Percentiles rank a stretch among this genome's conserved stretches.
phyloP scores from a whole-genome alignment of 2,797 vertebrate species.

The Adelosebastes latens region DNA sequence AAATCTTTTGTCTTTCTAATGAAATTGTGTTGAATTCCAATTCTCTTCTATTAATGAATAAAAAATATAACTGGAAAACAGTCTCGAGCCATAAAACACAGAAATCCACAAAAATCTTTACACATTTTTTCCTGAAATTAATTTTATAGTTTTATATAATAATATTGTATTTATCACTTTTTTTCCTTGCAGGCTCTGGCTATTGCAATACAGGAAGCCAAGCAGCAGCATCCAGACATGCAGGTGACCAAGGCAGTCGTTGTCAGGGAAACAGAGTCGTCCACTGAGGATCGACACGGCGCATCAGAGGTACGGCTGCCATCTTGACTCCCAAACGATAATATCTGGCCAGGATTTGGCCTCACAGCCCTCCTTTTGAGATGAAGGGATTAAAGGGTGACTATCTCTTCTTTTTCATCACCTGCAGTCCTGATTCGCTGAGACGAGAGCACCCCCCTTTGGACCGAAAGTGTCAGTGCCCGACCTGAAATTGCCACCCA shows the following conservation, averaged over 20 bases:
- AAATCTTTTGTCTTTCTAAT: background rate
- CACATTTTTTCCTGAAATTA: background rate
- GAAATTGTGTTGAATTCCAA: background rate
- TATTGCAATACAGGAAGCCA: conserved; percentile 98
- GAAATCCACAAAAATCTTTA: background rate
- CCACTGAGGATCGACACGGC: conserved; percentile 90
- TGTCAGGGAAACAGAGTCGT: conserved; percentile 98
- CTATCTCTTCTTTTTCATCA: conserved; percentile 5
- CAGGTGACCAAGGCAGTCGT: conserved; percentile 99
- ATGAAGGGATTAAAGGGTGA: conserved; percentile 10
- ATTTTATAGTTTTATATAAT: background rate
- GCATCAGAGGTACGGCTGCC: conserved; percentile 86
- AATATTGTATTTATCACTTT: background rate
- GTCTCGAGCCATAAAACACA: background rate
- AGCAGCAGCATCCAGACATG: conserved; percentile 99
- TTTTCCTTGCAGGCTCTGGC: conserved; percentile 89
- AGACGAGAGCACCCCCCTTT: conserved; percentile 69
- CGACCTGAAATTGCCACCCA: conserved; percentile 48
- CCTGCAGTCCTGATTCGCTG: conserved; percentile 71
- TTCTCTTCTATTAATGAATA: background rate
- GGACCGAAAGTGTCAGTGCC: conserved; percentile 65
- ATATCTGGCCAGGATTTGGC: conserved; percentile 20
- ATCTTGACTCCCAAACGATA: conserved; percentile 17
- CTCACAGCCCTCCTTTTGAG: conserved; percentile 10
- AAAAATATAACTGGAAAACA: background rate